phyloP scores from a whole-genome alignment of 2,113 vertebrate species.

The Leptocoma aspasia region DNA sequence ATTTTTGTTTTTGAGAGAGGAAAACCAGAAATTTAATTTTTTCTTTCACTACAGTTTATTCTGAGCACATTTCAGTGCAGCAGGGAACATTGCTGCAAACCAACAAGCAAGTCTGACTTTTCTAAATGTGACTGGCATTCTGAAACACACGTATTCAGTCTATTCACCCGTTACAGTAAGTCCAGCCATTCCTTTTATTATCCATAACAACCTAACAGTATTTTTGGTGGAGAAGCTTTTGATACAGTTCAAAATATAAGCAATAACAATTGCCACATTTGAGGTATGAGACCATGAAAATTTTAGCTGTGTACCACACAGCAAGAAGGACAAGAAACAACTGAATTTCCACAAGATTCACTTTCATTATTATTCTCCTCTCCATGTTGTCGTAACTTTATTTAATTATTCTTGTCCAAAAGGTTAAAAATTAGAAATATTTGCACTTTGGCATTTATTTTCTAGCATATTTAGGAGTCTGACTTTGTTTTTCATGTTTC shows the following conservation, averaged over 20 bases:
- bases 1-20: neutral
- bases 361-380: neutral
- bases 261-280: neutral
- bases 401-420: neutral
- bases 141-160: neutral
- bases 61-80: slow-evolving; percentile 54
- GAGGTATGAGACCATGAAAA: neutral
- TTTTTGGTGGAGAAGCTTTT: neutral
- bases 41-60: neutral
- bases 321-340: neutral
- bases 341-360: neutral
- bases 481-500: neutral
- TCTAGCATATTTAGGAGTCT: neutral
- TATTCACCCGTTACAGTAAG: neutral
- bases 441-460: neutral
- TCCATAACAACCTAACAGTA: neutral
- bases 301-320: neutral
- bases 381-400: neutral
- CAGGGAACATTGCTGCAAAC: neutral
- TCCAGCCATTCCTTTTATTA: neutral
- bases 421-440: neutral
- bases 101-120: neutral
- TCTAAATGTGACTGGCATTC: slow-evolving; percentile 8
- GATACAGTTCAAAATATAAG: neutral
- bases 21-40: neutral